phyloP scores from a whole-genome alignment of 2,888 invertebrate genomes.

The Vesta saturnalis region DNA sequence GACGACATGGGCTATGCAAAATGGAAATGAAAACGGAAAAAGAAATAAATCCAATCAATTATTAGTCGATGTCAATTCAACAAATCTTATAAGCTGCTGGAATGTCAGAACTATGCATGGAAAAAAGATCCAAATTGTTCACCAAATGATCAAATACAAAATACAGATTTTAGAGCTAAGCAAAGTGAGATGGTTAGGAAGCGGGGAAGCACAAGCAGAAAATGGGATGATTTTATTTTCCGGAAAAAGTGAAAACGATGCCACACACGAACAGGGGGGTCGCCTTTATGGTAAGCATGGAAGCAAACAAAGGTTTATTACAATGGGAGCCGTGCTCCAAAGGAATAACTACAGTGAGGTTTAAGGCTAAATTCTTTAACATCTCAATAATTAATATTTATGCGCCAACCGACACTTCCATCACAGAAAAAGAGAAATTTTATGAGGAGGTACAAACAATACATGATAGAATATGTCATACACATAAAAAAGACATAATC shows the following conservation, averaged over 20 bases:
- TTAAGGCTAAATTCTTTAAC: no score
- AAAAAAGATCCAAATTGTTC: no score
- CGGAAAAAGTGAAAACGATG: background rate
- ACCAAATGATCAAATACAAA: background rate
- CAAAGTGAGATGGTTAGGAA: background rate
- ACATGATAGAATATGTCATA: no score
- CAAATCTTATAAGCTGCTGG: background rate
- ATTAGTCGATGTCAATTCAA: background rate
- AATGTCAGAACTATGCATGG: no score
- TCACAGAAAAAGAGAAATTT: background rate
- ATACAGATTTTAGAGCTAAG: background rate
- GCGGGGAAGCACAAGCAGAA: background rate
- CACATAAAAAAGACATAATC: background rate
- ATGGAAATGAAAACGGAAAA: background rate
- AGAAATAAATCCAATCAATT: background rate
- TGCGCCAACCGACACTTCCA: no score
- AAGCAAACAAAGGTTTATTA: background rate
- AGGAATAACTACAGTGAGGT: background rate
- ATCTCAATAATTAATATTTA: no score
- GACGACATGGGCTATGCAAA: background rate
- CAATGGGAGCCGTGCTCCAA: background rate
- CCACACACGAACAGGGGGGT: background rate
- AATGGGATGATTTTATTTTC: background rate
- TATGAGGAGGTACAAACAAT: no score
- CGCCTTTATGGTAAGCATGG: no score